phyloP scores from a whole-genome alignment of 2,888 invertebrate genomes.

The Venusia cambrica region DNA sequence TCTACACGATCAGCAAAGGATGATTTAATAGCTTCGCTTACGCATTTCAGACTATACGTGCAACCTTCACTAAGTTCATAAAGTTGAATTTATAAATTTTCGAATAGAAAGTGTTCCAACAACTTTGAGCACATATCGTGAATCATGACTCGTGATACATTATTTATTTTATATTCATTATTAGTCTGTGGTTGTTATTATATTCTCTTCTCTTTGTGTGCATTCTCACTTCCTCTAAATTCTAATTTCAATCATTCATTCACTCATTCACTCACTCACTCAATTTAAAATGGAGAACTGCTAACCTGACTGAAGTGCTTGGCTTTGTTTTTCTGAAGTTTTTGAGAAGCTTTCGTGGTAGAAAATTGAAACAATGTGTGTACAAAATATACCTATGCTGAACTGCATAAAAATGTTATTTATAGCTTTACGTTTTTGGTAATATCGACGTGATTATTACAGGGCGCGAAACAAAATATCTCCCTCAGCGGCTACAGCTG shows the following conservation, averaged over 20 bases:
- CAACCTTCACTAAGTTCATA: no score
- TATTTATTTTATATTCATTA: no score
- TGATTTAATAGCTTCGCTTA: no score
- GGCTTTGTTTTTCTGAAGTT: slow-evolving; percentile 3
- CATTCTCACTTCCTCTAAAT: no score
- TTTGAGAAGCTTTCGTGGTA: slow-evolving; percentile 1
- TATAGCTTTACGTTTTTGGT: slow-evolving; percentile 1
- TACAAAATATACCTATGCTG: slow-evolving; percentile 5
- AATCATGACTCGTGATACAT: no score
- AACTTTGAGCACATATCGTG: no score
- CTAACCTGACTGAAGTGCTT: slow-evolving; percentile 20
- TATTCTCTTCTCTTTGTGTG: no score
- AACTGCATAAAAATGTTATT: background rate
- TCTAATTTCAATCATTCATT: slow-evolving; percentile 19
- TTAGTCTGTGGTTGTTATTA: no score
- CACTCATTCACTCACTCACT: slow-evolving; percentile 10
- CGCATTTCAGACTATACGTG: no score
- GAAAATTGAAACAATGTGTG: slow-evolving; percentile 20
- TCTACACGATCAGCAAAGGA: no score
- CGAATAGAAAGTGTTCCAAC: no score
- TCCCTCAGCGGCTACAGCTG: slow-evolving; percentile 83
- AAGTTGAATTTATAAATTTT: no score
- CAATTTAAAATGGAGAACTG: slow-evolving; percentile 17
- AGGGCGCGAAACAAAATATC: slow-evolving; percentile 91
- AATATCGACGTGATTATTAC: slow-evolving; percentile 11